These are phyloP conservation scores for Intellagama lesueurii DNA, from an alignment of 2,797 vertebrate species.

Conservation along the genomic window DNA sequence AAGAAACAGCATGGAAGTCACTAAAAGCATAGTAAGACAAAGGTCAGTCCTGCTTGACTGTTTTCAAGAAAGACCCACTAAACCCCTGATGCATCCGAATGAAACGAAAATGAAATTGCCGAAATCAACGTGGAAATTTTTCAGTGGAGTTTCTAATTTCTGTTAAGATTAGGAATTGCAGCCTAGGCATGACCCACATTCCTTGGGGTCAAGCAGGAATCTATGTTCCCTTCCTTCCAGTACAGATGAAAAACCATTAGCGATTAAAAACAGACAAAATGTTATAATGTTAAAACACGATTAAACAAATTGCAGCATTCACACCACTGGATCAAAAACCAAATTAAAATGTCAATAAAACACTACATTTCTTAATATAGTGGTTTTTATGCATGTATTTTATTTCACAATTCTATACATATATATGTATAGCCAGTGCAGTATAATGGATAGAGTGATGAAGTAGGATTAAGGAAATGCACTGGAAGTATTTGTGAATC, in stretches of 20 bases:
- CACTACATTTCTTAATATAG: not conserved
- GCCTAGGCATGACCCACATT: not conserved
- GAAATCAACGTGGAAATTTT: not conserved
- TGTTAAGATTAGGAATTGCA: not conserved
- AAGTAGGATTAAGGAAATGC: not conserved
- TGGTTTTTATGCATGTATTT: not conserved
- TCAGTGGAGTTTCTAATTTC: not conserved
- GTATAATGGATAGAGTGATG: too few species aligned
- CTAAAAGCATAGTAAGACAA: not conserved
- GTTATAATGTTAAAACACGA: too few species aligned
- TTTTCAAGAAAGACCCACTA: not conserved
- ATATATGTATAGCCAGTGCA: too few species aligned
- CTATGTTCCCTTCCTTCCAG: too few species aligned
- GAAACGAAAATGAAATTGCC: not conserved
- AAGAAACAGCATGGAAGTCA: not conserved
- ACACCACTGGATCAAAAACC: not conserved
- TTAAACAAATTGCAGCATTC: not conserved
- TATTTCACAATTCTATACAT: not conserved
- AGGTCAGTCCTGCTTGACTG: too few species aligned
- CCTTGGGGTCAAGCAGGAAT: not conserved
- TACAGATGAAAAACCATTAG: too few species aligned
- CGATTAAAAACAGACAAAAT: too few species aligned
- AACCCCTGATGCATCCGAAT: not conserved
- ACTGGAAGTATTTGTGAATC: constrained; percentile 35
- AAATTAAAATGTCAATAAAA: not conserved